Evolutionary conservation across 2,888 invertebrate species (phyloP), one percentile per base, ranked within the genome.

Genomic region (Chydorus sphaericus): DNA sequence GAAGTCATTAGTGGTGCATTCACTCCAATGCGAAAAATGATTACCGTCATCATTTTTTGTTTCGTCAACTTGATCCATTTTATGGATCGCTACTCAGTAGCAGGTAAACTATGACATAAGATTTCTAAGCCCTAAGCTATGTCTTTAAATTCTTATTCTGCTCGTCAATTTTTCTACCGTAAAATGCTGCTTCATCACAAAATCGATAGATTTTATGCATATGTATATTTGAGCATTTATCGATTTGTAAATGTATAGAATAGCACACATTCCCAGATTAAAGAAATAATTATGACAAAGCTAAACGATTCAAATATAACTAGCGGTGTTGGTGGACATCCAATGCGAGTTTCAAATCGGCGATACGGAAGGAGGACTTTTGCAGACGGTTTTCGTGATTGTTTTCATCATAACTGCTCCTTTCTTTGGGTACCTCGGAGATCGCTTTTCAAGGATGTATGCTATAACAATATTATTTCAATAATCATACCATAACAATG

Each of bases 341-440:
- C n/a, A n/a, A n/a, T n/a, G n/a, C 0, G 79, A 83, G 62, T 96
- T 87, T 67, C 1, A 72, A 0, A 84, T 94, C 57, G 73, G 76
- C 39, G 83, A 94, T 69, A 83, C 83, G 62, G 69, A 77, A 62
- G 89, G 81, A n/a, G 98, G 98, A 0, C 75, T 97, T 2, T 75
- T 99, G 20, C 85, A 86, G 70, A 98, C 98, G 0, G 90, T 85
- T 16, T 99, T 99, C 70, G 89, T 99, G 58, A 72, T 92, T 58
- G 89, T 90, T 58, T 99, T 97, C 71, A 98, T 99, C 96, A 71
- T 94, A 56, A 92, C 90, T 69, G 98, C 97, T 1, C 98, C 98
- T 0, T 70, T 96, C 53, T 98, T 97, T 72, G 98, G 98, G 11
- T 99, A 93, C 72, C 74, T 98, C 58, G 98, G 98, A 1, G 98